Evolutionary conservation across 2,113 vertebrate species (phyloP).

Genomic region (Vidua chalybeata): DNA sequence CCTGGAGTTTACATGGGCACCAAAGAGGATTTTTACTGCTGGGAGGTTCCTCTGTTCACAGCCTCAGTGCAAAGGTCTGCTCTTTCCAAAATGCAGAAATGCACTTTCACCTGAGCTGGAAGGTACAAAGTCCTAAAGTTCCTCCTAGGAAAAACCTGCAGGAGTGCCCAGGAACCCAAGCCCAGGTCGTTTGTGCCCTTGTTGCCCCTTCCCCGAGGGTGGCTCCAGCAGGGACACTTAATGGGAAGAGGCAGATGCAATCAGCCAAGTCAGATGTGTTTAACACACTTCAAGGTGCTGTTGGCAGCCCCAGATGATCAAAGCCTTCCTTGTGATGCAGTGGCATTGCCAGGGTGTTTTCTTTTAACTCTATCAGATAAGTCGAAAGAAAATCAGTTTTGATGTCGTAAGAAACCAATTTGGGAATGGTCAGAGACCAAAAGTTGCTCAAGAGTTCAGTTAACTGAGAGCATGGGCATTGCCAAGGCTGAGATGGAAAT

Average conservation of each 20-base stretch:
- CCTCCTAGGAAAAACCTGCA: background rate
- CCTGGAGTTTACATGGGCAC: fast-evolving
- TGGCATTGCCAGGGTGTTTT: slow-evolving; percentile 15
- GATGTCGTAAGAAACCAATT: slow-evolving; percentile 19
- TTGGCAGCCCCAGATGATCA: slow-evolving; percentile 38
- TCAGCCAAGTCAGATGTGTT: background rate
- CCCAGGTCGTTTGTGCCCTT: background rate
- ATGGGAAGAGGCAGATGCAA: background rate
- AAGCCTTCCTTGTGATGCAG: slow-evolving; percentile 31
- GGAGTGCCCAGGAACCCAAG: background rate
- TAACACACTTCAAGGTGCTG: background rate
- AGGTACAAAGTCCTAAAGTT: background rate
- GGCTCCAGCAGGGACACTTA: background rate
- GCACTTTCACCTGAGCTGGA: background rate
- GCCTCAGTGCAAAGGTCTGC: background rate
- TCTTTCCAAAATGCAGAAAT: background rate
- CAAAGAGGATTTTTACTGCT: background rate
- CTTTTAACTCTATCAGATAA: slow-evolving; percentile 49
- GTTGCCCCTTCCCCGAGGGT: background rate
- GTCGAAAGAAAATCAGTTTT: slow-evolving; percentile 2
- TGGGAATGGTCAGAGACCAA: slow-evolving; percentile 22
- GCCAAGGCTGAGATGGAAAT: background rate
- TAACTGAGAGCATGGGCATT: background rate
- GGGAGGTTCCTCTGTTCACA: background rate
- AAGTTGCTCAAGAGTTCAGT: background rate